phyloP scores from a whole-genome alignment of 2,113 vertebrate genomes.

The Gymnobelideus leadbeateri region DNA sequence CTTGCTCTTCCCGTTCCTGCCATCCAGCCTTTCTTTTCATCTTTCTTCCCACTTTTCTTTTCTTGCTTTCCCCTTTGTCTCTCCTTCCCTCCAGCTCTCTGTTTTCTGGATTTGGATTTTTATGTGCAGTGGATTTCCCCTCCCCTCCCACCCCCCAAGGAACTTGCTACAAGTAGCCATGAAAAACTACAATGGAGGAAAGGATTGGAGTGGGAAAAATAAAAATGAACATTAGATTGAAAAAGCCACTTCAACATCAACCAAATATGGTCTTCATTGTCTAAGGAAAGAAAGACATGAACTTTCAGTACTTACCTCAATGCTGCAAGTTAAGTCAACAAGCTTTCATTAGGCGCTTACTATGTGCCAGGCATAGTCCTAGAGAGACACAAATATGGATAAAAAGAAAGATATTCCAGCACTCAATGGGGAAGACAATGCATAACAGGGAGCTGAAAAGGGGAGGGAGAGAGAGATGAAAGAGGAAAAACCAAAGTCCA shows the following conservation, averaged over 20 bases:
- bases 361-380: not conserved
- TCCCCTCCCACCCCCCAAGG: not conserved
- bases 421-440: not conserved
- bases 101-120: constrained; percentile 9
- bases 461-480: not conserved
- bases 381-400: not conserved
- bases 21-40: not conserved
- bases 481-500: not conserved
- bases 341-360: too few species aligned
- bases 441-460: not conserved
- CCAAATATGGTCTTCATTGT: not conserved
- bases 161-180: not conserved
- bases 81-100: not conserved
- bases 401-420: not conserved
- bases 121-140: not conserved
- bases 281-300: not conserved
- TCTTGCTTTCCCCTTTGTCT: not conserved
- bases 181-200: not conserved
- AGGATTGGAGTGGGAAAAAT: not conserved
- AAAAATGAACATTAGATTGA: not conserved
- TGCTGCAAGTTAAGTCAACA: not conserved
- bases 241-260: not conserved
- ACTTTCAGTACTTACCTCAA: not conserved
- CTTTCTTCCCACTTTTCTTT: not conserved
- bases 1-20: not conserved